Conservation (phyloP, 2,113 vertebrate species). For the Arothron firmamentum region DNA sequence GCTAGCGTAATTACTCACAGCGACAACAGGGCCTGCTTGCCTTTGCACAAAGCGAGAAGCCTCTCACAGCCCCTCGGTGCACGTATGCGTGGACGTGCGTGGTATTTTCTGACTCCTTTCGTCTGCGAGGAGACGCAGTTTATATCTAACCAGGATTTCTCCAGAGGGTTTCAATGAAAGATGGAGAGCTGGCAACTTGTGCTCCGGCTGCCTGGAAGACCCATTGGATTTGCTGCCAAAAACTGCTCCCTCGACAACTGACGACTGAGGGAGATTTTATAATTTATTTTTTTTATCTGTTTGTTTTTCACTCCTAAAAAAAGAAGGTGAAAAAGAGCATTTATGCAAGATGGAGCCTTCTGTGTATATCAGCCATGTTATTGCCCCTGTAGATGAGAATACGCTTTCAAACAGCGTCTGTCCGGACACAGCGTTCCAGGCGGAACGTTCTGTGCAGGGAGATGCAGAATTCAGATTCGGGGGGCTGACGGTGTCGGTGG, state of each 20-base stretch:
- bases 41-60: conserved; percentile 41
- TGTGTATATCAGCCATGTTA: not conserved
- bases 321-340: not conserved
- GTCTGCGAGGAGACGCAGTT: too few relatives aligned
- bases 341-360: not conserved
- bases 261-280: conserved; percentile 1
- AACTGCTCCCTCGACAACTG: not conserved
- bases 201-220: conserved; percentile 27
- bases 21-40: conserved; percentile 59
- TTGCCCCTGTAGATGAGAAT: too few relatives aligned
- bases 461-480: too few relatives aligned
- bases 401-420: too few relatives aligned
- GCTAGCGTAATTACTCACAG: conserved; percentile 63
- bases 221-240: conserved; percentile 20
- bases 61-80: not conserved
- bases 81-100: not conserved
- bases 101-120: not conserved
- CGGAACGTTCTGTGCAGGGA: too few relatives aligned
- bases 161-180: conserved; percentile 9
- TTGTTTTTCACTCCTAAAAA: conserved; percentile 4
- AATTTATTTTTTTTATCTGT: not conserved
- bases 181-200: conserved; percentile 5
- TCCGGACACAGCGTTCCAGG: too few relatives aligned
- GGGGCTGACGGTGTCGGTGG: too few relatives aligned
- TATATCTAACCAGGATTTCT: not conserved